These are phyloP conservation scores for Bagarius yarrelli DNA, from an alignment of 2,113 vertebrate species.

Conservation along the genomic window DNA sequence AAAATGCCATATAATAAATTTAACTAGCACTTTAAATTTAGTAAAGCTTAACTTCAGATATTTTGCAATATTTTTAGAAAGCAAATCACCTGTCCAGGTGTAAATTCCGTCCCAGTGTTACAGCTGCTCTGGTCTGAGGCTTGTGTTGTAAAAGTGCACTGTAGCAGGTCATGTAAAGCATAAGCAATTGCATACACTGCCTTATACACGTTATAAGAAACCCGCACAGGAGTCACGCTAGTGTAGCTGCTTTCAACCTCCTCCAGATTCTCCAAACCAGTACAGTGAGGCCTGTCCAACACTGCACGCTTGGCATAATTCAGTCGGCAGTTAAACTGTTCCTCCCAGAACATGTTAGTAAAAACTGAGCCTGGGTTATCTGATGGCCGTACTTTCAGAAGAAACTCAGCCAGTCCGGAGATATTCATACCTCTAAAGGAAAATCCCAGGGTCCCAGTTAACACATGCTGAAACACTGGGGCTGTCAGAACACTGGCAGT, in stretches of 20 bases:
- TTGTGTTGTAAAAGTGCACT: constrained; percentile 55
- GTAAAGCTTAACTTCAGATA: no score
- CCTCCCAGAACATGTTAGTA: constrained; percentile 72
- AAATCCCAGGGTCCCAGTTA: constrained; percentile 70
- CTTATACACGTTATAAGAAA: constrained; percentile 75
- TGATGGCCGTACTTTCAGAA: constrained; percentile 61
- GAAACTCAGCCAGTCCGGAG: constrained; percentile 58
- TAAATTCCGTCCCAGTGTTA: constrained; percentile 49
- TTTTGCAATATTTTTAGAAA: background rate
- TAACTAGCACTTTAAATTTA: background rate
- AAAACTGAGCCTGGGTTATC: constrained; percentile 60
- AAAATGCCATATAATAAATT: background rate
- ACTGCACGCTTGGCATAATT: constrained; percentile 22
- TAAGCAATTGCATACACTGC: constrained; percentile 69
- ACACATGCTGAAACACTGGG: constrained; percentile 56
- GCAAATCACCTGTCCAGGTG: constrained; percentile 60
- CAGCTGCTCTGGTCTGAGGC: constrained; percentile 43
- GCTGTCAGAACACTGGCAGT: constrained; percentile 64
- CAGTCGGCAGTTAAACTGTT: constrained; percentile 67
- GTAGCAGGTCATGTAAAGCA: constrained; percentile 63
- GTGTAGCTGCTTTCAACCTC: constrained; percentile 62
- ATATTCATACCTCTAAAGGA: constrained; percentile 62
- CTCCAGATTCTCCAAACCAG: constrained; percentile 65
- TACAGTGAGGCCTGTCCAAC: constrained; percentile 56
- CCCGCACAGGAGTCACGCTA: constrained; percentile 64